phyloP scores from a whole-genome alignment of 2,113 vertebrate species.

The Ochotona princeps region DNA sequence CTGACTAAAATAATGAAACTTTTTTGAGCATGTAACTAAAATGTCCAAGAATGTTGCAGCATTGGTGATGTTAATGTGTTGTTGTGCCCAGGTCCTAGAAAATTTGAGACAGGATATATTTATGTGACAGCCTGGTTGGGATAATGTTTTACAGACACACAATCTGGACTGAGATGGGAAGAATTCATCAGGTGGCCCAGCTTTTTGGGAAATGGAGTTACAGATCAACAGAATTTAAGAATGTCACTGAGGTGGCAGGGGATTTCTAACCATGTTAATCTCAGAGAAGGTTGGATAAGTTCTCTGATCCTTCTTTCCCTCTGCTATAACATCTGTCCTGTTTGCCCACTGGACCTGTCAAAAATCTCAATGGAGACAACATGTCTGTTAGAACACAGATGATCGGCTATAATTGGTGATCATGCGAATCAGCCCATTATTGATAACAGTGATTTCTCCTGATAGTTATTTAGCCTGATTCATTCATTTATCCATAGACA shows the following conservation, averaged over 20 bases:
- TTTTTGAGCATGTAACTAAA: not conserved
- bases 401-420: not conserved
- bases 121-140: conserved; percentile 48
- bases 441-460: conserved; percentile 31
- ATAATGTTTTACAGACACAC: conserved; percentile 48
- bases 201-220: not conserved
- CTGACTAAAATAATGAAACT: not conserved
- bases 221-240: not conserved
- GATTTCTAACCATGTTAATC: not conserved
- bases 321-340: not conserved
- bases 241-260: not conserved
- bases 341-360: conserved; percentile 2
- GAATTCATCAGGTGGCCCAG: not conserved
- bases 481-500: not conserved
- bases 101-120: conserved; percentile 58
- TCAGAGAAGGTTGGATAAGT: not conserved
- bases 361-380: not conserved
- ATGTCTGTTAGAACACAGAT: not conserved
- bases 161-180: conserved; percentile 38
- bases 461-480: not conserved
- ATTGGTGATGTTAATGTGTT: not conserved
- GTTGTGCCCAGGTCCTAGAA: conserved; percentile 66
- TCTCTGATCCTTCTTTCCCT: not conserved
- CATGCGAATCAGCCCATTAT: not conserved
- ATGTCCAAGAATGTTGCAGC: not conserved